phyloP scores from a whole-genome alignment of 2,113 vertebrate species.

The Epinephelus fuscoguttatus region DNA sequence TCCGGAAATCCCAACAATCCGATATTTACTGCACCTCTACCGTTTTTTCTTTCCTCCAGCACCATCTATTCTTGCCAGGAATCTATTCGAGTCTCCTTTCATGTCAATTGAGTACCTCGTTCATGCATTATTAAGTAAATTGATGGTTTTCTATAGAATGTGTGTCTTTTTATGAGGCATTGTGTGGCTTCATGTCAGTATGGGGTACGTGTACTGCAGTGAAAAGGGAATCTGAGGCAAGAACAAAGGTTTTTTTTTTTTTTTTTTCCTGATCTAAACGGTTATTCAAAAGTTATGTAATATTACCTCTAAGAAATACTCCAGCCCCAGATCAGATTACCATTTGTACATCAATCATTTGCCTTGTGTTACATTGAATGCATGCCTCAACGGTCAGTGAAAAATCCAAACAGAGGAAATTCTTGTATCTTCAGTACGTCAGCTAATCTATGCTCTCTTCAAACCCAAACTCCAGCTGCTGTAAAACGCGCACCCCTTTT shows the following conservation, averaged over 20 bases:
- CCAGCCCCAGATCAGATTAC: no score
- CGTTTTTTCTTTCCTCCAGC: slow-evolving; percentile 55
- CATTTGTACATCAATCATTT: no score
- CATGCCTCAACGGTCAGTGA: no score
- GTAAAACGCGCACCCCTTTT: no score
- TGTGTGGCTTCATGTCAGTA: slow-evolving; percentile 45
- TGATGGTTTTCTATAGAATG: slow-evolving; percentile 72
- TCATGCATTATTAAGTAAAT: slow-evolving; percentile 84
- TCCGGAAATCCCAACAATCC: slow-evolving; percentile 64
- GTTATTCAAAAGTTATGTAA: slow-evolving; percentile 24
- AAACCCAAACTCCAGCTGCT: no score
- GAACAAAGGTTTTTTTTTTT: slow-evolving; percentile 51
- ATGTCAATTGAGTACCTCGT: slow-evolving; percentile 75
- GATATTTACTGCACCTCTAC: slow-evolving; percentile 60
- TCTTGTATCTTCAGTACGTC: no score
- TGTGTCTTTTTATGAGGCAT: slow-evolving; percentile 54
- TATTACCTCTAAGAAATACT: slow-evolving; percentile 39
- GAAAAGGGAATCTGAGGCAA: slow-evolving; percentile 57
- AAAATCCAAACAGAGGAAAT: no score
- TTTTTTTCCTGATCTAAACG: slow-evolving; percentile 29
- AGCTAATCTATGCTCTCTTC: no score
- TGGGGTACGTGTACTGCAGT: slow-evolving; percentile 29
- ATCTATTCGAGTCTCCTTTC: slow-evolving; percentile 76
- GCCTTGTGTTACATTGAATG: no score
- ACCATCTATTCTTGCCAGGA: slow-evolving; percentile 72